Percentiles rank a stretch among this genome's conserved stretches.
Conservation (phyloP, 2,113 vertebrate genomes). For the Geococcyx californianus region DNA sequence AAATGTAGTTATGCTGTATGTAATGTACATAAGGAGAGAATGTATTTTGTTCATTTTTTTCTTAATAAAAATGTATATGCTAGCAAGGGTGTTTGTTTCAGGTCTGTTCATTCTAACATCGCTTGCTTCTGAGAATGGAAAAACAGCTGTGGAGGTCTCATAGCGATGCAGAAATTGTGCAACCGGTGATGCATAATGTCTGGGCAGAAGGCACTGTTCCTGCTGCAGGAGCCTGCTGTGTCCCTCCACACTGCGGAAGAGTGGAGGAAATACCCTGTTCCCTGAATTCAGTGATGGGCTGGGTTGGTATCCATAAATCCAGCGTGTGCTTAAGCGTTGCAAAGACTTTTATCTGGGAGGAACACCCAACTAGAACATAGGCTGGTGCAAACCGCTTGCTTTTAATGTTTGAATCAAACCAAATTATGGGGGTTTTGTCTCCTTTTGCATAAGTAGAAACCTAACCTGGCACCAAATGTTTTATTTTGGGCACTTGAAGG, state of each 20-base stretch:
- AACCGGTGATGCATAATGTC: background rate
- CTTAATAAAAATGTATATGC: conserved; percentile 82
- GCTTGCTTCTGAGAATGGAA: background rate
- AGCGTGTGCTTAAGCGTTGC: background rate
- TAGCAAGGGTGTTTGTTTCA: background rate
- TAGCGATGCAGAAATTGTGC: background rate
- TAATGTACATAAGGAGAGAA: conserved; percentile 98
- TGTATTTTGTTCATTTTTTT: conserved; percentile 98
- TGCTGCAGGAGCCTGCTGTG: background rate
- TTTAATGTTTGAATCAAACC: background rate
- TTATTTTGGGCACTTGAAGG: background rate
- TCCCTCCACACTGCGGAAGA: background rate
- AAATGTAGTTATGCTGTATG: conserved; percentile 91
- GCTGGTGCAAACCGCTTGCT: background rate
- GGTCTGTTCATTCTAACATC: background rate
- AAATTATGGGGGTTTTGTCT: background rate
- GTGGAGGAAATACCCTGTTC: background rate
- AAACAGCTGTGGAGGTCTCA: background rate
- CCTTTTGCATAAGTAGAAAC: background rate
- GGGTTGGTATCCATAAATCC: background rate
- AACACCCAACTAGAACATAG: accelerated
- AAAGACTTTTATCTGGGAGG: background rate
- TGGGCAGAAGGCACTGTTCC: background rate
- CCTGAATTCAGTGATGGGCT: background rate
- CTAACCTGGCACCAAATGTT: background rate